Conservation (phyloP, 2,888 invertebrate species). For the Scaptodrosophila latifasciaeformis region DNA sequence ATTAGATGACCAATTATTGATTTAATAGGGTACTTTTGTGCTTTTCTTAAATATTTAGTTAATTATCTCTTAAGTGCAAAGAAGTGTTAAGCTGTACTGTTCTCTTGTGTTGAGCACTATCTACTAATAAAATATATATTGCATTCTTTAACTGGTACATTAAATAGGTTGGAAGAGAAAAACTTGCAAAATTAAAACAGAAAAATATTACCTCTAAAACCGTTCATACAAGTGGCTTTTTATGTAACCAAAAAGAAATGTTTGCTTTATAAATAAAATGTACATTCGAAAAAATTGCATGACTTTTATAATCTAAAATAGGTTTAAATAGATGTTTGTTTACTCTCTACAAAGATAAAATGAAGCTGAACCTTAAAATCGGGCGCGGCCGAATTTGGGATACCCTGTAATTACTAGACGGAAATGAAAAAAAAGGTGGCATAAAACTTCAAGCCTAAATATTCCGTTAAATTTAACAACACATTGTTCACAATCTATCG, state of each 20-base stretch:
- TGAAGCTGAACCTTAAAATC: too few relatives aligned
- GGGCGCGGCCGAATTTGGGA: too few relatives aligned
- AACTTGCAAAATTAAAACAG: slow-evolving; percentile 12
- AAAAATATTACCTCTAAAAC: slow-evolving; percentile 22
- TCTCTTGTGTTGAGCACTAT: too few relatives aligned
- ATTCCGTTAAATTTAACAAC: too few relatives aligned
- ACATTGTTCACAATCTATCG: too few relatives aligned
- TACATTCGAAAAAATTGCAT: not conserved
- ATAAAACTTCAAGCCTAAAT: too few relatives aligned
- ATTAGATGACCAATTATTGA: too few relatives aligned
- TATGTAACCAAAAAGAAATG: slow-evolving; percentile 37
- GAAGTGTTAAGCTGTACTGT: slow-evolving; percentile 10
- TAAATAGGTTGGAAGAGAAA: too few relatives aligned
- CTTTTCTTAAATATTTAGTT: slow-evolving; percentile 46
- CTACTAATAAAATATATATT: slow-evolving; percentile 10
- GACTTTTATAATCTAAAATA: not conserved
- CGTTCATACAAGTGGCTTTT: slow-evolving; percentile 52
- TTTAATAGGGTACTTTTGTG: too few relatives aligned
- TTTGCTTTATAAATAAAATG: slow-evolving; percentile 33
- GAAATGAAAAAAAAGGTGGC: too few relatives aligned
- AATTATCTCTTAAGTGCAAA: slow-evolving; percentile 50
- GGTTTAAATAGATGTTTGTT: not conserved
- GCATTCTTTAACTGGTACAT: slow-evolving; percentile 19
- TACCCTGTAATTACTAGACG: too few relatives aligned
- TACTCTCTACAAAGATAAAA: too few relatives aligned